A percentile compares a stretch with the other conserved stretches of the same genome.
phyloP scores from a whole-genome alignment of 2,797 vertebrate genomes.

The Tapirus indicus region DNA sequence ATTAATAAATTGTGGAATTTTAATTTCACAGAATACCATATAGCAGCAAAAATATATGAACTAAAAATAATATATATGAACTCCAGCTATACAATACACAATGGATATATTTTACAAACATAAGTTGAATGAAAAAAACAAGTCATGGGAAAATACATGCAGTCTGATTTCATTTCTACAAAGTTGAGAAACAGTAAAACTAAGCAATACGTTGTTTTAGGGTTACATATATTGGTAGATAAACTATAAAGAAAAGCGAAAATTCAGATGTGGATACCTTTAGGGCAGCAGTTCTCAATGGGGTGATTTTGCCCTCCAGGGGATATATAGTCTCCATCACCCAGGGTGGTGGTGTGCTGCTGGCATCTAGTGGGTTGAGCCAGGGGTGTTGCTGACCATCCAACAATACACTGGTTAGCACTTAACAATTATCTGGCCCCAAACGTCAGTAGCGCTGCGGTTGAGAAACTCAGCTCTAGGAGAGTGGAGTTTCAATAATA shows the following conservation, averaged over 20 bases:
- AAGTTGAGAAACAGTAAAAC: background rate
- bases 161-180: background rate
- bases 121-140: background rate
- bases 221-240: background rate
- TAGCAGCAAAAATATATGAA: background rate
- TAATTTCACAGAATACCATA: background rate
- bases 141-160: background rate
- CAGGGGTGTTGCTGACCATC: background rate
- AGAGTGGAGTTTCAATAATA: background rate
- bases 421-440: background rate
- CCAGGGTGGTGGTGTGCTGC: background rate
- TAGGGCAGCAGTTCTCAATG: background rate
- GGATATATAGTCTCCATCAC: background rate
- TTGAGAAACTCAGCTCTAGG: background rate
- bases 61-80: background rate
- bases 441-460: background rate
- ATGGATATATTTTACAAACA: background rate
- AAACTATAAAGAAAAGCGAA: background rate
- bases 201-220: background rate
- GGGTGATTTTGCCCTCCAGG: background rate
- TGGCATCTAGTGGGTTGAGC: background rate
- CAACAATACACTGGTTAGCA: background rate
- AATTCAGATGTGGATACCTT: background rate
- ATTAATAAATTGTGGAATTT: background rate
- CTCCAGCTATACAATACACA: background rate